Conservation (phyloP, 2,888 invertebrate species). For the Galeruca laticollis region DNA sequence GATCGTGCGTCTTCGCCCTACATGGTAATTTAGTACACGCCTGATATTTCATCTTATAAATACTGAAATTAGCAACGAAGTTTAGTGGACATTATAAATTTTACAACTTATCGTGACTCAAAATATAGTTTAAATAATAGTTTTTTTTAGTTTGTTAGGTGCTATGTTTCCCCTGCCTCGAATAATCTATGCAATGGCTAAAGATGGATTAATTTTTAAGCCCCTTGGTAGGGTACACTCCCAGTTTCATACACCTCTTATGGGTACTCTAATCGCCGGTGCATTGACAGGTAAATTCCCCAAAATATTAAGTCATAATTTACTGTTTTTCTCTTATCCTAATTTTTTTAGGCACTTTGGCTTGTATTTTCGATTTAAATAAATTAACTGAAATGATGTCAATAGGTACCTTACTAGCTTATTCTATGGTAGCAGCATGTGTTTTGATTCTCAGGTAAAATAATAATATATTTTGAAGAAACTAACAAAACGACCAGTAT, state of each 20-base stretch:
- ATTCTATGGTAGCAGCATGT: conserved; percentile 90
- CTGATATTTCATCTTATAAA: too few species aligned
- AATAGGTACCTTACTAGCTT: conserved; percentile 87
- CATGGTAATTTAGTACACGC: too few species aligned
- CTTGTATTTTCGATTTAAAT: conserved; percentile 84
- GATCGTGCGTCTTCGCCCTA: too few species aligned
- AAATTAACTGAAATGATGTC: conserved; percentile 93
- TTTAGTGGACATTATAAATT: background rate
- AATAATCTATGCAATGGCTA: conserved; percentile 88
- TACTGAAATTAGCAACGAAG: too few species aligned
- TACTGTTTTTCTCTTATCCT: background rate
- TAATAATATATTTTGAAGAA: background rate
- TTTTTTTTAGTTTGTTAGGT: conserved; percentile 77
- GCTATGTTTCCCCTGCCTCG: conserved; percentile 86
- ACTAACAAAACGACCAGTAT: background rate
- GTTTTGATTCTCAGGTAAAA: conserved; percentile 82
- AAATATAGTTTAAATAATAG: too few species aligned
- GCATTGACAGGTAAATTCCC: conserved; percentile 72
- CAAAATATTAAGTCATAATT: background rate
- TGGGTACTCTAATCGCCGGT: conserved; percentile 80
- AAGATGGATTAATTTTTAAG: conserved; percentile 83
- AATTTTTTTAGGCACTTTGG: conserved; percentile 75
- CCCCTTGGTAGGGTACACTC: conserved; percentile 78
- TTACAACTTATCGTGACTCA: background rate
- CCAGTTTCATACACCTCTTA: conserved; percentile 79